phyloP scores from a whole-genome alignment of 2,797 vertebrate species.

The Crocodylus rhombifer region DNA sequence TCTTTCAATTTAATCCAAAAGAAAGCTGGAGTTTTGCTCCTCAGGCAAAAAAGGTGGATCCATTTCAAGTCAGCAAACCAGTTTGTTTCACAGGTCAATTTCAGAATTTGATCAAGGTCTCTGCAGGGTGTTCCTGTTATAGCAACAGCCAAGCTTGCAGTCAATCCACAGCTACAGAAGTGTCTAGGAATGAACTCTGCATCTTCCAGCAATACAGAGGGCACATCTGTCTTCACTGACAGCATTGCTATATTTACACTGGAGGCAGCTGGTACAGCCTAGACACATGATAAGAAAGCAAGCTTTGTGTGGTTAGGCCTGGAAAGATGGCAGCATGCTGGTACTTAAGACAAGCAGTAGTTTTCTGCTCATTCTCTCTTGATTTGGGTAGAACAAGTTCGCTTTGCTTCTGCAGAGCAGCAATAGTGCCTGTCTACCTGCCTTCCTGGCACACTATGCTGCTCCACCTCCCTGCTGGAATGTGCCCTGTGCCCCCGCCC shows the following conservation, averaged over 20 bases:
- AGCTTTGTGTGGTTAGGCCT: background rate
- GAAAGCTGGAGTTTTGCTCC: conserved; percentile 28
- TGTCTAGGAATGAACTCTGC: background rate
- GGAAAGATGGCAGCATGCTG: background rate
- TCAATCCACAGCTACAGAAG: background rate
- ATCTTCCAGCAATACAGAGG: rapidly evolving
- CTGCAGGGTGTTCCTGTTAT: background rate
- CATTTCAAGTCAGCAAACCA: background rate
- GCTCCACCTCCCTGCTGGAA: too few relatives aligned
- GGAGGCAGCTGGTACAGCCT: background rate
- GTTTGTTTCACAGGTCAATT: background rate
- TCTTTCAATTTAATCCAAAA: conserved; percentile 27
- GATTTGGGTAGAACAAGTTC: background rate
- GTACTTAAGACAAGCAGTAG: background rate
- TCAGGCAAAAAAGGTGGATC: conserved; percentile 35
- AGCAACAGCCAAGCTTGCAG: background rate
- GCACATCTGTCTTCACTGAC: background rate
- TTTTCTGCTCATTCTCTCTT: background rate
- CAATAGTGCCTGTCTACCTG: too few relatives aligned
- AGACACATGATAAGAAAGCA: background rate
- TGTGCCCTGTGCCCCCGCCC: too few relatives aligned
- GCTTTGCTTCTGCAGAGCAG: too few relatives aligned
- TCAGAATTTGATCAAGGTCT: background rate
- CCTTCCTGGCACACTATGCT: too few relatives aligned
- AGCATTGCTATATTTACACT: background rate